Evolutionary conservation across 2,797 vertebrate species (phyloP).

Genomic region (Serranus cabrilla): DNA sequence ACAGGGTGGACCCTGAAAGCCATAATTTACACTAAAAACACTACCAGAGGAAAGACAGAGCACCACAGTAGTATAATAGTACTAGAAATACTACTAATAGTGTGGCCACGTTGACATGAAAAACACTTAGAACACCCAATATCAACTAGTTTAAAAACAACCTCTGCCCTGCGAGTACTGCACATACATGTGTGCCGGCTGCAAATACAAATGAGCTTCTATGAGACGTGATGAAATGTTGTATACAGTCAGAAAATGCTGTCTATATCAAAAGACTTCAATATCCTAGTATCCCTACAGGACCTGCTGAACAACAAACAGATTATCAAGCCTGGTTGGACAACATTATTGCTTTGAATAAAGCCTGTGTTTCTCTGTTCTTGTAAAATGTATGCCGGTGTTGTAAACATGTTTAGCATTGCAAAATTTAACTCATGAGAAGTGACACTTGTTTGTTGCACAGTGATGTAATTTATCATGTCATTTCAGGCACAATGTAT

Average conservation of each 20-base stretch:
- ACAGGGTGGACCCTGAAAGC: slow-evolving; percentile 4
- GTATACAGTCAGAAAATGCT: slow-evolving; percentile 18
- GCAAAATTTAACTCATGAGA: slow-evolving; percentile 35
- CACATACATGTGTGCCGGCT: slow-evolving; percentile 13
- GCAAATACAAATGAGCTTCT: slow-evolving; percentile 27
- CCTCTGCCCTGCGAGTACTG: slow-evolving; percentile 11
- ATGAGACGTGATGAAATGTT: slow-evolving; percentile 7
- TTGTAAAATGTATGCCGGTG: slow-evolving; percentile 38
- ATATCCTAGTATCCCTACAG: background rate
- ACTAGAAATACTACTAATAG: background rate
- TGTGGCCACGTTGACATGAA: background rate
- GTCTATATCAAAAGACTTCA: slow-evolving; percentile 5
- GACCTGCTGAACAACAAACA: background rate
- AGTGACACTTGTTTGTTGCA: slow-evolving; percentile 46
- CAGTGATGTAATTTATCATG: slow-evolving; percentile 61
- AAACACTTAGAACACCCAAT: background rate
- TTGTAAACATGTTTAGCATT: slow-evolving; percentile 53
- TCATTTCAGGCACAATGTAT: slow-evolving; percentile 57
- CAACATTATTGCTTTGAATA: slow-evolving; percentile 27
- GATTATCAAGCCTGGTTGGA: slow-evolving; percentile 14
- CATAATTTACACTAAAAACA: slow-evolving; percentile 33
- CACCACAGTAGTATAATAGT: background rate
- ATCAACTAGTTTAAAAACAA: slow-evolving; percentile 1
- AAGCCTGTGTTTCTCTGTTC: slow-evolving; percentile 38
- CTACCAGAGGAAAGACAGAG: slow-evolving; percentile 3